Percentiles rank a stretch among this genome's conserved stretches.
Evolutionary conservation across 1,140 invertebrate genomes (phyloP).

Genomic region (Euura saliciscinereae): DNA sequence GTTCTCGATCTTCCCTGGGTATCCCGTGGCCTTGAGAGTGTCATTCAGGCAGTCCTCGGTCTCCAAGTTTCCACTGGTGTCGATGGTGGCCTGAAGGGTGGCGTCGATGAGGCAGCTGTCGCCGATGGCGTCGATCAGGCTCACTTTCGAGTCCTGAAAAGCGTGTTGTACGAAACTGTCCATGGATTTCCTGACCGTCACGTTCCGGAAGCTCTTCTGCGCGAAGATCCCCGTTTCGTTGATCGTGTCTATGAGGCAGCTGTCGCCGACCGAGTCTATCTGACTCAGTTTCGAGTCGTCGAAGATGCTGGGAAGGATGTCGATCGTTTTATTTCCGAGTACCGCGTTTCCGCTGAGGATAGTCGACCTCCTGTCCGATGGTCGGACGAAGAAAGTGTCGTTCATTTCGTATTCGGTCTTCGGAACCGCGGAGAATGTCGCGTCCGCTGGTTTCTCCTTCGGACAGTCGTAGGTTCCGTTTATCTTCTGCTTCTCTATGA

Average conservation of each 20-base stretch:
- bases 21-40: slow-evolving; percentile 19
- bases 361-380: background rate
- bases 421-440: no score
- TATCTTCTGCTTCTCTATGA: background rate
- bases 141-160: slow-evolving; percentile 25
- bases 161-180: background rate
- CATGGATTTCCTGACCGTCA: background rate
- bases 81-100: slow-evolving; percentile 18
- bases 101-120: slow-evolving; percentile 41
- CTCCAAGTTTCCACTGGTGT: slow-evolving; percentile 20
- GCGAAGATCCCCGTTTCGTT: background rate
- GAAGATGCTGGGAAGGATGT: background rate
- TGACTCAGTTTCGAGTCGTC: background rate
- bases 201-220: background rate
- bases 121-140: slow-evolving; percentile 26
- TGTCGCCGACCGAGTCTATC: slow-evolving; percentile 11
- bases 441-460: background rate
- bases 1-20: background rate
- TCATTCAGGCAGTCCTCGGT: slow-evolving; percentile 23
- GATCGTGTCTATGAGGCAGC: slow-evolving; percentile 8
- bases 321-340: no score
- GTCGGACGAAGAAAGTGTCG: background rate
- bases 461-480: background rate
- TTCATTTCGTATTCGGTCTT: no score
- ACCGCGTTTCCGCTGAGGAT: background rate